A percentile compares a stretch with the other conserved stretches of the same genome.
Evolutionary conservation across 2,888 invertebrate species (phyloP).

Genomic region (Acronicta alni): DNA sequence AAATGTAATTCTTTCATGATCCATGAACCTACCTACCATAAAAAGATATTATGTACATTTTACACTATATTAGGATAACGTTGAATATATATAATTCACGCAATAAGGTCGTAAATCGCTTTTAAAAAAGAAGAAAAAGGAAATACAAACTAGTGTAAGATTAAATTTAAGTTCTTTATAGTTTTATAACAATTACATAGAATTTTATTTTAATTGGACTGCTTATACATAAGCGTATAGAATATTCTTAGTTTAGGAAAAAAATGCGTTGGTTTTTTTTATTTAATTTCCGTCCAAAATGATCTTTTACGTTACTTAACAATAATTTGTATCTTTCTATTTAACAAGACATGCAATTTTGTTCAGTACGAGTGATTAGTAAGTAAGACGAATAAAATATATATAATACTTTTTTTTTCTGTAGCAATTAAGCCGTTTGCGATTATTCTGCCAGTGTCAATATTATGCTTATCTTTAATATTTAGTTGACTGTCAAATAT

Average conservation of each 20-base stretch:
- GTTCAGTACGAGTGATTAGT: conserved; percentile 2
- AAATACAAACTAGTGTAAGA: conserved; percentile 66
- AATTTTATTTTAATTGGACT: conserved; percentile 64
- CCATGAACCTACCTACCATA: neutral
- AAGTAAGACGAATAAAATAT: too few species aligned
- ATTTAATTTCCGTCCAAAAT: conserved; percentile 82
- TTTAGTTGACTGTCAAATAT: too few species aligned
- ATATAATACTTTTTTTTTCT: too few species aligned
- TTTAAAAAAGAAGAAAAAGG: conserved; percentile 30
- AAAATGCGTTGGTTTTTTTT: conserved; percentile 52
- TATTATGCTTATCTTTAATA: too few species aligned
- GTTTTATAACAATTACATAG: conserved; percentile 54
- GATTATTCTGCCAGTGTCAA: too few species aligned
- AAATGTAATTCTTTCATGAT: conserved; percentile 25
- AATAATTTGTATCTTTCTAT: conserved; percentile 61
- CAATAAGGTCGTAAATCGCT: conserved; percentile 40
- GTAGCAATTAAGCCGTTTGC: too few species aligned
- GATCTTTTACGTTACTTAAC: conserved; percentile 64
- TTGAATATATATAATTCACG: conserved; percentile 16
- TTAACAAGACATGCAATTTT: conserved; percentile 15
- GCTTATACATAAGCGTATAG: conserved; percentile 59
- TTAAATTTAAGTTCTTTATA: conserved; percentile 59
- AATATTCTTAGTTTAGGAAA: conserved; percentile 47
- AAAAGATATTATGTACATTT: conserved; percentile 37
- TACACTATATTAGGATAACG: conserved; percentile 39